Conservation (phyloP, 2,888 invertebrate species). For the Junonia oenone region DNA sequence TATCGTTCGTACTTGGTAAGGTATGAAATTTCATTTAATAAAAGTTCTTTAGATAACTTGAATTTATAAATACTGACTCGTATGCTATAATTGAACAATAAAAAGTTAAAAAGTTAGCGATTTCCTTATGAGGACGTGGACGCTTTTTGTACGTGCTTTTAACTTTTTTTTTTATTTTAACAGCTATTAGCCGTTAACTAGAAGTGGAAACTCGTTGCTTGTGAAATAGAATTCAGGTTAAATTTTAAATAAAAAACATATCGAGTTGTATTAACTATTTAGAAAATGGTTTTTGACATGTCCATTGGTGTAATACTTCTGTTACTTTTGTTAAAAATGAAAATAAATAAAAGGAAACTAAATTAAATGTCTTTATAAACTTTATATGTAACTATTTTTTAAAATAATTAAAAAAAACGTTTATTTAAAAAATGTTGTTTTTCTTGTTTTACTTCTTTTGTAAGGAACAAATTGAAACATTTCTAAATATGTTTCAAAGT, state of each 20-base stretch:
- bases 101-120: slow-evolving; percentile 16
- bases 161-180: not conserved
- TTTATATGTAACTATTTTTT: too few relatives aligned
- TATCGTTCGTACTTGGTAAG: not conserved
- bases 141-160: slow-evolving; percentile 4
- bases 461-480: too few relatives aligned
- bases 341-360: too few relatives aligned
- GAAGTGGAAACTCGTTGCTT: slow-evolving; percentile 1
- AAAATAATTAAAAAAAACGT: too few relatives aligned
- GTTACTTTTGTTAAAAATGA: too few relatives aligned
- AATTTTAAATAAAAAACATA: not conserved
- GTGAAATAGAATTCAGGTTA: slow-evolving; percentile 5
- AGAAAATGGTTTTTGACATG: not conserved
- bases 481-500: too few relatives aligned
- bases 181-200: not conserved
- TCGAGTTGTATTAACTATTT: not conserved
- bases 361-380: too few relatives aligned
- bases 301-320: too few relatives aligned
- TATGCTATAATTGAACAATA: slow-evolving; percentile 28
- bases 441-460: too few relatives aligned
- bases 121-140: slow-evolving; percentile 2
- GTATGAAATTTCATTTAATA: slow-evolving; percentile 8
- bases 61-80: slow-evolving; percentile 12
- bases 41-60: slow-evolving; percentile 16
- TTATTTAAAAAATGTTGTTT: too few relatives aligned